A percentile compares a stretch with the other conserved stretches of the same genome.
Evolutionary conservation across 2,113 vertebrate species (phyloP).

Genomic region (Caretta caretta): DNA sequence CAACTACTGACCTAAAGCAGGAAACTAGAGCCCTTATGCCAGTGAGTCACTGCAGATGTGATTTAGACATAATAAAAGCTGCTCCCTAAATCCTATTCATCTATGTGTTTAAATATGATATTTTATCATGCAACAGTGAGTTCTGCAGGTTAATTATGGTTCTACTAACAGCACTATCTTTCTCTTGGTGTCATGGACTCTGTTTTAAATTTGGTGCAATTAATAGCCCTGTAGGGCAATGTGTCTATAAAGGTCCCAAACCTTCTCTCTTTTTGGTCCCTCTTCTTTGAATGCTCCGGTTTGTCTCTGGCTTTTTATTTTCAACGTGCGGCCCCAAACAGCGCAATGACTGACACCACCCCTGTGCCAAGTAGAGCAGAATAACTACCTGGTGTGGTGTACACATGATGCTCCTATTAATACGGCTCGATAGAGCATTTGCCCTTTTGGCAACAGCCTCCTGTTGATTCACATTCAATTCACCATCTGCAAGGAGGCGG

Average conservation of each 20-base stretch:
- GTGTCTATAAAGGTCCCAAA: neutral
- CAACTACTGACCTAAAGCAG: neutral
- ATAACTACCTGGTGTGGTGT: neutral
- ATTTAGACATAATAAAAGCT: neutral
- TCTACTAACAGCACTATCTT: no score
- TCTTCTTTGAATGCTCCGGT: neutral
- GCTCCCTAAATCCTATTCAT: no score
- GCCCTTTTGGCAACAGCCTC: neutral
- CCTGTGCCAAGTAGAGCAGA: neutral
- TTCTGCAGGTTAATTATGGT: neutral
- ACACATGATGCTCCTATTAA: neutral
- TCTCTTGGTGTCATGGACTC: no score
- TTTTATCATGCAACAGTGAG: neutral
- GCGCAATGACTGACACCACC: neutral
- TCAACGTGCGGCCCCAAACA: neutral
- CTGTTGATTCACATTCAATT: neutral
- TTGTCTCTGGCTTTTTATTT: neutral
- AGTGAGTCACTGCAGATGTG: neutral
- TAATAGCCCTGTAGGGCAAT: neutral
- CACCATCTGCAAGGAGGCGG: neutral
- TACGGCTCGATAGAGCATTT: neutral
- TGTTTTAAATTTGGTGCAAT: neutral
- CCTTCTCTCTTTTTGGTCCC: neutral
- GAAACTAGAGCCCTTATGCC: neutral
- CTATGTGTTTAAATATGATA: no score